phyloP scores from a whole-genome alignment of 2,113 vertebrate genomes.

The Alethe diademata region DNA sequence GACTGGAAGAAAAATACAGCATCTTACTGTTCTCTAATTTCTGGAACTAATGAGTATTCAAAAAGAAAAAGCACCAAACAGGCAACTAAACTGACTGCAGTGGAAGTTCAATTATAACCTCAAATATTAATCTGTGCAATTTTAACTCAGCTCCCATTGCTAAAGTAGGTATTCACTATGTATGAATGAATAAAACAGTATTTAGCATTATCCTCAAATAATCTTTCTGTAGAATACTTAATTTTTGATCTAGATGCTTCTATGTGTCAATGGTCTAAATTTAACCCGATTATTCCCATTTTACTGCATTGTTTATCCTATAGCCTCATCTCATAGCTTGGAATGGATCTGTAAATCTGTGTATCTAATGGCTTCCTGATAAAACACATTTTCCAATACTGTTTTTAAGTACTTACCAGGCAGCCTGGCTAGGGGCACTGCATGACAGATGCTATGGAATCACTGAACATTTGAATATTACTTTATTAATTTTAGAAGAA shows the following conservation, averaged over 20 bases:
- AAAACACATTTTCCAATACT: neutral
- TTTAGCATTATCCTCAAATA: neutral
- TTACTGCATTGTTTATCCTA: neutral
- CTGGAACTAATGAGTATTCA: neutral
- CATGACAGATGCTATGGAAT: neutral
- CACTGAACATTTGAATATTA: neutral
- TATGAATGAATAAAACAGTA: neutral
- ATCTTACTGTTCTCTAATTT: neutral
- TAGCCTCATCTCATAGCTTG: neutral
- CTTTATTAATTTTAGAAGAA: neutral
- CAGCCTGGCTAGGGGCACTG: neutral
- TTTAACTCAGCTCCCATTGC: neutral
- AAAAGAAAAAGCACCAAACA: neutral
- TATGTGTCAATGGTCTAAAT: neutral
- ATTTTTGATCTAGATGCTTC: neutral
- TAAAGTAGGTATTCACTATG: neutral
- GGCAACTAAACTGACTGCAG: neutral
- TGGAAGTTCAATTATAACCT: neutral
- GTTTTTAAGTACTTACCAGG: constrained; percentile 24
- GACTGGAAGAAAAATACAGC: neutral
- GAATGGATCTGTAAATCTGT: constrained; percentile 2
- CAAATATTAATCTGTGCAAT: neutral
- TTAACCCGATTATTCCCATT: neutral
- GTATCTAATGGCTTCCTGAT: neutral
- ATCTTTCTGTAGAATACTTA: neutral